Conservation (phyloP, 2,888 invertebrate species). For the Polylopha cassiicola region DNA sequence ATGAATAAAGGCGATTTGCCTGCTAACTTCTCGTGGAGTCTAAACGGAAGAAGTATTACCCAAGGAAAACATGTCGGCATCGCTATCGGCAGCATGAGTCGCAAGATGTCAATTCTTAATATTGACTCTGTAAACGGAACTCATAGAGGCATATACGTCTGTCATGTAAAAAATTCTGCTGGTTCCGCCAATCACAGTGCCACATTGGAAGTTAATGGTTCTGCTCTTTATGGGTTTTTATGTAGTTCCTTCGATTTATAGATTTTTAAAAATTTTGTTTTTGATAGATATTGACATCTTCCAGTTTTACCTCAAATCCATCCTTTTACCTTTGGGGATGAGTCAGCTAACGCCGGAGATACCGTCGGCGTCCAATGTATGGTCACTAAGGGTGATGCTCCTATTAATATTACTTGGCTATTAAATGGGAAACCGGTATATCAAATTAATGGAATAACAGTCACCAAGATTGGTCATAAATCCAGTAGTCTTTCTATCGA, state of each 20-base stretch:
- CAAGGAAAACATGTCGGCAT: slow-evolving; percentile 76
- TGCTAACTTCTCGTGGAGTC: slow-evolving; percentile 84
- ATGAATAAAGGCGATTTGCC: slow-evolving; percentile 89
- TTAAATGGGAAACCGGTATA: slow-evolving; percentile 80
- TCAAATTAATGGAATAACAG: slow-evolving; percentile 73
- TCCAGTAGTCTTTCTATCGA: slow-evolving; percentile 85
- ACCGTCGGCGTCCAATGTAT: slow-evolving; percentile 85
- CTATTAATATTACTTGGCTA: slow-evolving; percentile 85
- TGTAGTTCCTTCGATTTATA: slow-evolving; percentile 23
- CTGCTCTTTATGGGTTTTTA: slow-evolving; percentile 30
- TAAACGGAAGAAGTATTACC: slow-evolving; percentile 73
- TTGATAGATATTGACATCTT: no score
- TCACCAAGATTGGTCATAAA: slow-evolving; percentile 79
- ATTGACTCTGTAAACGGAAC: slow-evolving; percentile 82
- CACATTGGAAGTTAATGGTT: slow-evolving; percentile 85
- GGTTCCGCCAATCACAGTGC: slow-evolving; percentile 83
- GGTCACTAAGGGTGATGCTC: slow-evolving; percentile 87
- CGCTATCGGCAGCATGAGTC: slow-evolving; percentile 79
- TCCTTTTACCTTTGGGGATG: slow-evolving; percentile 86
- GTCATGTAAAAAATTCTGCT: slow-evolving; percentile 82
- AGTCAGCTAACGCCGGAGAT: slow-evolving; percentile 86
- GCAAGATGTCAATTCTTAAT: slow-evolving; percentile 81
- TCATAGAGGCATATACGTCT: slow-evolving; percentile 86
- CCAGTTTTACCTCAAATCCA: slow-evolving; percentile 86
- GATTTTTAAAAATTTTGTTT: no score